A percentile compares a stretch with the other conserved stretches of the same genome.
Conservation (phyloP, 35 echinoderm and acorn worm species). For the Eucidaris tribuloides region DNA sequence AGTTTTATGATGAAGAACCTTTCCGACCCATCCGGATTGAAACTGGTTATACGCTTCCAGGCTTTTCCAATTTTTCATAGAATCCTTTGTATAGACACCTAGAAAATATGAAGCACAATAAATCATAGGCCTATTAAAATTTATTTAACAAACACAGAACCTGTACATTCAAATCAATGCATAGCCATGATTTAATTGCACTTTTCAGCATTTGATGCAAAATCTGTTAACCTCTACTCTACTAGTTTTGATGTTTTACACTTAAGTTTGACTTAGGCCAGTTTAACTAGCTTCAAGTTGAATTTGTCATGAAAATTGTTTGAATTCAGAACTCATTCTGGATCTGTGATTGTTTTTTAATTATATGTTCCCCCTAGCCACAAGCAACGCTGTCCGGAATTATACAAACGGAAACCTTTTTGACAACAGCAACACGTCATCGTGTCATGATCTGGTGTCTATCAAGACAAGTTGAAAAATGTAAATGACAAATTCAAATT, state of each 20-base stretch:
- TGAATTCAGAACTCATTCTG: too few relatives aligned
- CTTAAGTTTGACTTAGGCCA: too few relatives aligned
- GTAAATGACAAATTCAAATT: neutral
- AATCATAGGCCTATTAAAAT: neutral
- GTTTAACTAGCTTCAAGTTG: too few relatives aligned
- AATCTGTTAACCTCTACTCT: too few relatives aligned
- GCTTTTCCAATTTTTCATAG: conserved; percentile 3
- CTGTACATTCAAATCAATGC: neutral
- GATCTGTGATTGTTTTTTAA: too few relatives aligned
- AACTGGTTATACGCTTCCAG: conserved; percentile 19
- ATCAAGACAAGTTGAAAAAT: neutral
- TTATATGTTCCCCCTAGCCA: too few relatives aligned
- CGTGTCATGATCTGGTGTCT: neutral
- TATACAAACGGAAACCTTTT: neutral
- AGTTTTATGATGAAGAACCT: neutral
- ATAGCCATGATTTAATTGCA: neutral
- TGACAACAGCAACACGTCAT: neutral
- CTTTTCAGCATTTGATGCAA: neutral
- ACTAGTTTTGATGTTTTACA: too few relatives aligned
- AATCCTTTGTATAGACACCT: conserved; percentile 30
- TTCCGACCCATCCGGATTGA: neutral
- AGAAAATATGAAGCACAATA: neutral
- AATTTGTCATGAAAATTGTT: too few relatives aligned
- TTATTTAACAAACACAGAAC: neutral
- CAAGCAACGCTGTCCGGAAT: neutral